Conservation (phyloP, 2,113 vertebrate species). For the Menura novaehollandiae region DNA sequence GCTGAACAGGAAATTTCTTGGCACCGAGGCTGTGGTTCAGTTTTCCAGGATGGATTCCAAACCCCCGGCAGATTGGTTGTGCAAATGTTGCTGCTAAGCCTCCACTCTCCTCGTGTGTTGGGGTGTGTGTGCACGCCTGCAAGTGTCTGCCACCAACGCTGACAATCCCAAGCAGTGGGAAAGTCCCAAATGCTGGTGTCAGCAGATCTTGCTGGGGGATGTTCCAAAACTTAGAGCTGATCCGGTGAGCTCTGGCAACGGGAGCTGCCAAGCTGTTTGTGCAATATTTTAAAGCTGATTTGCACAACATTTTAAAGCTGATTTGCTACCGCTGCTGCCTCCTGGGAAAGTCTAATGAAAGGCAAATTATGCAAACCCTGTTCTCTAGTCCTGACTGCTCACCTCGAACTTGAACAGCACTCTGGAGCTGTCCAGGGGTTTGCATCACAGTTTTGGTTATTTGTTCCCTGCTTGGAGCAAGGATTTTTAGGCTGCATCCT, state of each 20-base stretch:
- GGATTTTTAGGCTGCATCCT: background rate
- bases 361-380: background rate
- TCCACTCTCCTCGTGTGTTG: background rate
- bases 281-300: background rate
- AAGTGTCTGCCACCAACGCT: background rate
- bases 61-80: background rate
- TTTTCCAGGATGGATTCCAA: background rate
- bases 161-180: background rate
- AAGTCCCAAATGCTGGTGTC: background rate
- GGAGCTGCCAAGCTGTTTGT: background rate
- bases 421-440: background rate
- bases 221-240: background rate
- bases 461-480: background rate
- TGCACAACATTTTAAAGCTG: background rate
- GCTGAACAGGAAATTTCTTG: background rate
- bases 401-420: rapidly evolving
- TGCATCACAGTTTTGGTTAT: background rate
- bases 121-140: rapidly evolving
- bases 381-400: background rate
- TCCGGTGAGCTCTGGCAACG: background rate
- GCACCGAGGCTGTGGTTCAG: rapidly evolving
- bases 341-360: background rate
- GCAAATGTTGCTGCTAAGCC: background rate
- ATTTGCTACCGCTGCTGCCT: background rate
- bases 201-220: background rate